A percentile compares a stretch with the other conserved stretches of the same genome.
phyloP scores from a whole-genome alignment of 2,888 invertebrate genomes.

The Drosophila stalkeri region DNA sequence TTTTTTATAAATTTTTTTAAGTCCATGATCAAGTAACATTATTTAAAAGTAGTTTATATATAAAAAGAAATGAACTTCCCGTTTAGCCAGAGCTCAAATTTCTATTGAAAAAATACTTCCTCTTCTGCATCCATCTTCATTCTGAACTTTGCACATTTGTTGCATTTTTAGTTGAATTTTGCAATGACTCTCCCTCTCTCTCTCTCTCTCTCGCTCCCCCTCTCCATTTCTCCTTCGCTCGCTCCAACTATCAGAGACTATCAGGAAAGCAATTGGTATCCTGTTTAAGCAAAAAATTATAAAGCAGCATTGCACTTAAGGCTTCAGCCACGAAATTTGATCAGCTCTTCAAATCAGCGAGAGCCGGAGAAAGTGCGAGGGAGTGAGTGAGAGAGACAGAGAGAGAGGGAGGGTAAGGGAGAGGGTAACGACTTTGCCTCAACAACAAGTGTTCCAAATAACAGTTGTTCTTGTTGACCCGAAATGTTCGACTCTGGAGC shows the following conservation, averaged over 20 bases:
- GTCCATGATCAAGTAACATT: not conserved
- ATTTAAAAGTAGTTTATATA: constrained; percentile 21
- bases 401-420: not conserved
- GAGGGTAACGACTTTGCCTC: constrained; percentile 25
- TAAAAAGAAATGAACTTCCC: constrained; percentile 46
- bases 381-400: not conserved
- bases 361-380: not conserved
- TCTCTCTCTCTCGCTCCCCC: not conserved
- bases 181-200: constrained; percentile 50
- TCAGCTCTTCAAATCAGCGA: constrained; percentile 63
- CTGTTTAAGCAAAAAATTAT: constrained; percentile 65
- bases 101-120: constrained; percentile 48
- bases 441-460: constrained; percentile 63
- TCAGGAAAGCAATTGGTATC: constrained; percentile 40
- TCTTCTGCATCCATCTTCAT: constrained; percentile 8
- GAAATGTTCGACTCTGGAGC: constrained; percentile 70
- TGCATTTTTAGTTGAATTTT: constrained; percentile 65
- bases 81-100: constrained; percentile 42
- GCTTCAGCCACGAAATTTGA: constrained; percentile 77
- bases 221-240: not conserved
- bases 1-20: not conserved
- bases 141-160: constrained; percentile 43
- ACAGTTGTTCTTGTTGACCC: constrained; percentile 65
- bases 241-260: not conserved
- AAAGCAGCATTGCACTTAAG: constrained; percentile 63